A percentile compares a stretch with the other conserved stretches of the same genome.
Conservation (phyloP, 1,140 invertebrate species). For the Drosophila tristis region DNA sequence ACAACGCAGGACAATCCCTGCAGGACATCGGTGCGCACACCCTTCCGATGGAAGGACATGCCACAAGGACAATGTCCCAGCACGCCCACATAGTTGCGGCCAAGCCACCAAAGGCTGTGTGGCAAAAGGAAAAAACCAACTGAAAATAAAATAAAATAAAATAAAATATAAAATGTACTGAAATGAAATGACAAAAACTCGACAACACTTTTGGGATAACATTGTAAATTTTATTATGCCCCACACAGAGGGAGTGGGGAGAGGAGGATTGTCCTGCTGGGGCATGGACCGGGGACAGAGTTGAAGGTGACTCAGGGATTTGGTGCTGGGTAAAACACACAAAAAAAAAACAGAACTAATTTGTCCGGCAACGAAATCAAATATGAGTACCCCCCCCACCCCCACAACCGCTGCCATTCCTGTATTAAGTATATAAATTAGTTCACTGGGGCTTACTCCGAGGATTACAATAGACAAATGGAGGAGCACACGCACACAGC, state of each 20-base stretch:
- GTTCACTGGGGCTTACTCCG: conserved; percentile 27
- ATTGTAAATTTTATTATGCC: conserved; percentile 76
- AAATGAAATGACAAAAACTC: conserved; percentile 51
- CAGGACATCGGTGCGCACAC: conserved; percentile 8
- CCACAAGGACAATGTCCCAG: conserved; percentile 40
- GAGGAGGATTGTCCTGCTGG: conserved; percentile 24
- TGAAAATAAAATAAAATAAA: conserved; percentile 40
- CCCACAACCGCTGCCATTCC: neutral
- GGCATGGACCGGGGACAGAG: conserved; percentile 8
- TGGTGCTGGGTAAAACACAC: conserved; percentile 6
- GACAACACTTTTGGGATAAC: conserved; percentile 78
- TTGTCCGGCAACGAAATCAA: conserved; percentile 58
- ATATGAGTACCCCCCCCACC: conserved; percentile 50
- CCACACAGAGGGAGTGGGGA: conserved; percentile 18
- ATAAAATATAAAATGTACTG: conserved; percentile 46
- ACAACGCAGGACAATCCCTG: conserved; percentile 34
- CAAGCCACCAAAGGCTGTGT: conserved; percentile 17
- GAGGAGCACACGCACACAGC: neutral
- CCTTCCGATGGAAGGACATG: conserved; percentile 12
- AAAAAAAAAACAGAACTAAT: conserved; percentile 62
- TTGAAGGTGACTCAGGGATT: conserved; percentile 31
- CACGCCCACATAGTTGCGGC: conserved; percentile 45
- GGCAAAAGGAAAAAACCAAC: conserved; percentile 26
- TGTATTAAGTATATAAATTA: conserved; percentile 48
- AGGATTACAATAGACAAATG: conserved; percentile 29